phyloP scores from a whole-genome alignment of 2,113 vertebrate species.

The Nibea coibor region DNA sequence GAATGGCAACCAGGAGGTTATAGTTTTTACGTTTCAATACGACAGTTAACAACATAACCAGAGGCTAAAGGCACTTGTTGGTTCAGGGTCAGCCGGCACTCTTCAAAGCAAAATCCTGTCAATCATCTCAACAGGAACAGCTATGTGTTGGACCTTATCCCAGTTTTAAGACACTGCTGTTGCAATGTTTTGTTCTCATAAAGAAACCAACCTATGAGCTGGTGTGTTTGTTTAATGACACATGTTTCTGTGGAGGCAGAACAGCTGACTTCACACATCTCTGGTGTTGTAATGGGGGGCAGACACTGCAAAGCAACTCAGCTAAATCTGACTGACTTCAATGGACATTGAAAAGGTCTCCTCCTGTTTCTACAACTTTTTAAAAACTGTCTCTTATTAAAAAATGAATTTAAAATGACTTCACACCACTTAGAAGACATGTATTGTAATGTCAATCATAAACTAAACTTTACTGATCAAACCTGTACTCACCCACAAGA shows the following conservation, averaged over 20 bases:
- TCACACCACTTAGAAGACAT: too few relatives aligned
- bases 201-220: neutral
- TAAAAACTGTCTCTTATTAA: neutral
- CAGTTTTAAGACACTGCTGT: neutral
- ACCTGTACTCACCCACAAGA: too few relatives aligned
- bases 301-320: too few relatives aligned
- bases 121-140: neutral
- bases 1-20: neutral
- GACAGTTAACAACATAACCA: neutral
- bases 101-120: neutral
- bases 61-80: neutral
- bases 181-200: neutral
- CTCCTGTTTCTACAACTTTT: too few relatives aligned
- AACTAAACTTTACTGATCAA: too few relatives aligned
- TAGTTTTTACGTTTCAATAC: neutral
- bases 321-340: too few relatives aligned
- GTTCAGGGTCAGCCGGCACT: neutral
- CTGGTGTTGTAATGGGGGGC: too few relatives aligned
- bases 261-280: too few relatives aligned
- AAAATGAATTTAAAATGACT: too few relatives aligned
- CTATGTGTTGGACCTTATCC: neutral
- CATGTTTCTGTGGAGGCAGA: neutral
- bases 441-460: too few relatives aligned
- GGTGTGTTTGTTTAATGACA: slow-evolving; percentile 12
- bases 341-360: too few relatives aligned